Evolutionary conservation across 2,888 invertebrate species (phyloP), one percentile per base, ranked within the genome.

Genomic region (Dexiosoma caninum): DNA sequence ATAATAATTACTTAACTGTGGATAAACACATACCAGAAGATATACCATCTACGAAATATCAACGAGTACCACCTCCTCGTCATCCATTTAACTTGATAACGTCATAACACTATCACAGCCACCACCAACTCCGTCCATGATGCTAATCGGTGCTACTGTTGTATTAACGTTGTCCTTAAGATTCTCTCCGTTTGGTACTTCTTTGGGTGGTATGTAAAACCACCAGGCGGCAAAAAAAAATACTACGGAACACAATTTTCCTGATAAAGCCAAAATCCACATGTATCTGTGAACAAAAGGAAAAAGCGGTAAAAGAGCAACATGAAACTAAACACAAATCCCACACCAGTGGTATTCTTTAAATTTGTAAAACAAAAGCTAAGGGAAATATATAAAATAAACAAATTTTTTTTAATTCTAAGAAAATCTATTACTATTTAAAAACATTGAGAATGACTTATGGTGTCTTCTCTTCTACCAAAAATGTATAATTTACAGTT

Each of bases 211-310:
- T 64, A 93, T 92, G 90, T 95, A 95, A 87, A 93, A 93, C 92
- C 94, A 93, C 94, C 95, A 94, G 62, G 95, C 94, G 42, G 94
- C 90, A 89, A 94, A 92, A 90, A 95, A 95, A 91, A 95, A 95
- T 0, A 94, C 85, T 0, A 94, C 89, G 0, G 95, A 94, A 64
- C 94, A 92, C 4, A 93, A 90, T 89, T 95, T 95, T 12, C 94
- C 94, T 32, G 93, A 91, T 70, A 95, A 89, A 0, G 94, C 94
- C 64, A 96, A 89, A 0, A 93, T 93, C 85, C 95, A 91, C 93
- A 96, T 94, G 86, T 94, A 94, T 85, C 94, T 94, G 91, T 4
- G 53, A 46, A 30, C 14, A 30, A n/a, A 30, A 27, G 10, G 21
- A 49, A 27, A 5, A 6, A 27, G 27, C 6, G 27, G 3, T 27